A percentile compares a stretch with the other conserved stretches of the same genome.
Conservation (phyloP, 2,797 vertebrate genomes). For the Parambassis ranga region DNA sequence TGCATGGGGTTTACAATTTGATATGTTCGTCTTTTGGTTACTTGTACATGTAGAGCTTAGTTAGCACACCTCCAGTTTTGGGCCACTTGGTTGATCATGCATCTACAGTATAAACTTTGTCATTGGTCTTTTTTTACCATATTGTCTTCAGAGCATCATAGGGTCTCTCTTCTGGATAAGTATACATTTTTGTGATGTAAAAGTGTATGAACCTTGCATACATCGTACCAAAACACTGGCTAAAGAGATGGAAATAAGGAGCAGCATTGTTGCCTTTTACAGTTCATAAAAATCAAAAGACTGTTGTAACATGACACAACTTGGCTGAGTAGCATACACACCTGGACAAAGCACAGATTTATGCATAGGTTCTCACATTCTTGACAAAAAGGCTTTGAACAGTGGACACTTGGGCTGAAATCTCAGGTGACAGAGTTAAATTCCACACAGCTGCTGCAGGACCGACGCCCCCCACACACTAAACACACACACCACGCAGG, state of each 20-base stretch:
- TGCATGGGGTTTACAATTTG: no score
- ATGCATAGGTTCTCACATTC: not conserved
- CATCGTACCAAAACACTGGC: not conserved
- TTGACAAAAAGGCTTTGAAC: conserved; percentile 1
- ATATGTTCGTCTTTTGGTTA: no score
- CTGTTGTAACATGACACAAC: not conserved
- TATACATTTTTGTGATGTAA: no score
- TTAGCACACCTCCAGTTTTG: no score
- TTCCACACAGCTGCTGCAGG: not conserved
- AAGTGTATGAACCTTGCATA: not conserved
- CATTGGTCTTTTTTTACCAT: no score
- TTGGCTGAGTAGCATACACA: not conserved
- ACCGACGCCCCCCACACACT: not conserved
- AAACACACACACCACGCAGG: no score
- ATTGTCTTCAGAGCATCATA: no score
- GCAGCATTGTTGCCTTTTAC: not conserved
- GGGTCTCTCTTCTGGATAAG: not conserved
- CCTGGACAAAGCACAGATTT: not conserved
- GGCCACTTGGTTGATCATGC: no score
- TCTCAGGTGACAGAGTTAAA: not conserved
- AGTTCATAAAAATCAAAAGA: not conserved
- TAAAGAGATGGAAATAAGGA: not conserved
- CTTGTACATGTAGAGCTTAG: no score
- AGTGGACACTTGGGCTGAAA: not conserved
- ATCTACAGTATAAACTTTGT: no score